Evolutionary conservation across 2,113 vertebrate genomes (phyloP).

Genomic region (Cyprinodon brontotheroides): DNA sequence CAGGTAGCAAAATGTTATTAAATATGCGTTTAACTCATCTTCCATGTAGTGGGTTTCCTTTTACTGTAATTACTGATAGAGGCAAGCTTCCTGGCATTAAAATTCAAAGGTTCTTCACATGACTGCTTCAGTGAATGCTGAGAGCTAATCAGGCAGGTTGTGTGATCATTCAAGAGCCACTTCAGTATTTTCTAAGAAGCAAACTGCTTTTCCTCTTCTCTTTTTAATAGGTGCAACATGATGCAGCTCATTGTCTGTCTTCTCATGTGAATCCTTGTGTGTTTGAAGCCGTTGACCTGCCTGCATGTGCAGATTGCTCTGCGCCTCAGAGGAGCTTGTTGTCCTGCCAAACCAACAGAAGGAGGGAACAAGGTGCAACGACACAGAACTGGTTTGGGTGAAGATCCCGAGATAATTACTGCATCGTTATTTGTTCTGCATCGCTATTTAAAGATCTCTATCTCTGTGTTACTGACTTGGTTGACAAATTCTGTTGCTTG

Average conservation of each 20-base stretch:
- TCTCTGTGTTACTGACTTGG: background rate
- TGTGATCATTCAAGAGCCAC: background rate
- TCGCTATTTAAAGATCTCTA: background rate
- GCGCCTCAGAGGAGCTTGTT: slow-evolving; percentile 28
- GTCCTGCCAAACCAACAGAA: slow-evolving; percentile 34
- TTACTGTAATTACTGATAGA: background rate
- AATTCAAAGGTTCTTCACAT: background rate
- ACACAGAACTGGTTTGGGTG: background rate
- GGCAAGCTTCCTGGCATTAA: background rate
- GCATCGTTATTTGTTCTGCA: slow-evolving; percentile 7
- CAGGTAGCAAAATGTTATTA: background rate
- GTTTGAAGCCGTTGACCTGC: slow-evolving; percentile 32
- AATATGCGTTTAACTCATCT: background rate
- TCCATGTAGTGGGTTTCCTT: background rate
- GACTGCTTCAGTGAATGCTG: background rate
- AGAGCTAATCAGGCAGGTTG: slow-evolving; percentile 4
- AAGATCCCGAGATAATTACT: slow-evolving; percentile 3
- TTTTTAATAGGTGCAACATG: background rate
- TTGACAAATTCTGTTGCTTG: background rate
- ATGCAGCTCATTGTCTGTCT: background rate
- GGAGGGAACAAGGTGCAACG: background rate
- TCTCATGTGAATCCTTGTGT: background rate
- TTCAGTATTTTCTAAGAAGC: background rate
- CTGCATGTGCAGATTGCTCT: slow-evolving; percentile 26
- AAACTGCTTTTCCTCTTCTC: background rate